Evolutionary conservation across 1,140 invertebrate species (phyloP).

Genomic region (Vanessa atalanta): DNA sequence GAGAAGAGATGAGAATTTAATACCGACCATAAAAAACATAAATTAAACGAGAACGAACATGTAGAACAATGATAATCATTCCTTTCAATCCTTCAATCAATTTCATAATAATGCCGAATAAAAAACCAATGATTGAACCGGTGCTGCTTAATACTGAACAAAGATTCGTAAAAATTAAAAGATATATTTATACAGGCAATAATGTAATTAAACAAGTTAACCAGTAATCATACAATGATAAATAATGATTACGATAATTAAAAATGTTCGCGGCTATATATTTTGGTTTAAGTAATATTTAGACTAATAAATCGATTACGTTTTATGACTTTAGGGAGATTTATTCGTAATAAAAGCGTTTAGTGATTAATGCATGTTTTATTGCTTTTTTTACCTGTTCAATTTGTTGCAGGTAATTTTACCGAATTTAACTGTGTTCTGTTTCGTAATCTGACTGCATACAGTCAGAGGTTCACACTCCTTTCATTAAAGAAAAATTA

Average conservation of each 20-base stretch:
- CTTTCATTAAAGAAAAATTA: no score
- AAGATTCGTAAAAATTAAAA: background rate
- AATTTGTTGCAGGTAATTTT: background rate
- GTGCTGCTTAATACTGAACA: background rate
- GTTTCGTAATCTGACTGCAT: no score
- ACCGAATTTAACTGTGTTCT: background rate
- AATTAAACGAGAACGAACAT: no score
- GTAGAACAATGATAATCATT: no score
- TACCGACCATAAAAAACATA: no score
- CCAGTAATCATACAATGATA: background rate
- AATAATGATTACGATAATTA: slow-evolving; percentile 11
- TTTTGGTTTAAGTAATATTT: slow-evolving; percentile 8
- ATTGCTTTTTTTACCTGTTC: background rate
- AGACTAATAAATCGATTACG: background rate
- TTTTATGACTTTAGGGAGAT: background rate
- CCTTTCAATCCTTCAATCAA: no score
- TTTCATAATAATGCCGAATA: no score
- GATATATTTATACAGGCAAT: no score
- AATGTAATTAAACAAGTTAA: no score
- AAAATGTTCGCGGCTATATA: slow-evolving; percentile 13
- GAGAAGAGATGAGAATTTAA: no score
- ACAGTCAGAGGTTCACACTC: no score
- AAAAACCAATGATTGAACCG: background rate
- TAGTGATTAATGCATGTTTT: background rate
- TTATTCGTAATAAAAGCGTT: background rate